Evolutionary conservation across 2,888 invertebrate species (phyloP).

Genomic region (Melangyna quadrimaculata): DNA sequence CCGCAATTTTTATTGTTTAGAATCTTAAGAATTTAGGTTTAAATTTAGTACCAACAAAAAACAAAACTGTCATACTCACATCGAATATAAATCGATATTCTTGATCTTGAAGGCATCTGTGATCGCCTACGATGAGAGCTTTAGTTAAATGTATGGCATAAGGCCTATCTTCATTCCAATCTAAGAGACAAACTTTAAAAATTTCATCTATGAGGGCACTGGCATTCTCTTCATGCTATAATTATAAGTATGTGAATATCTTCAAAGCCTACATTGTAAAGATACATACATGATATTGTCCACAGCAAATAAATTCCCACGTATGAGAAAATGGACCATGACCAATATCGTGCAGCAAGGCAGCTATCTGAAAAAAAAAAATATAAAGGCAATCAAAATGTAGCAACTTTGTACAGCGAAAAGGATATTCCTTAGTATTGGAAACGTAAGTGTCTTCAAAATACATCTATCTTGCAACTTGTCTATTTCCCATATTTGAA

Average conservation of each 20-base stretch:
- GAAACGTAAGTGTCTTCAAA: too few relatives aligned
- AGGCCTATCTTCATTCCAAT: slow-evolving; percentile 72
- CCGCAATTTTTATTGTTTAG: slow-evolving; percentile 83
- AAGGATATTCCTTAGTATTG: too few relatives aligned
- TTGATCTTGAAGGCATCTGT: slow-evolving; percentile 68
- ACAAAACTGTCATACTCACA: slow-evolving; percentile 64
- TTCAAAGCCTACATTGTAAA: background rate
- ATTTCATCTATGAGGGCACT: slow-evolving; percentile 75
- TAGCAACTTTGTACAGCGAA: too few relatives aligned
- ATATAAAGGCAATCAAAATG: background rate
- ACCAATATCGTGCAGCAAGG: slow-evolving; percentile 86
- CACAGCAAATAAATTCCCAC: slow-evolving; percentile 82
- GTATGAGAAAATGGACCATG: slow-evolving; percentile 87
- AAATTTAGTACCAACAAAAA: background rate
- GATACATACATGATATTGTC: slow-evolving; percentile 60
- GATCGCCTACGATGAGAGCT: slow-evolving; percentile 76
- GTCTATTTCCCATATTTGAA: too few relatives aligned
- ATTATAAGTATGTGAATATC: background rate
- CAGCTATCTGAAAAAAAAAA: slow-evolving; percentile 82
- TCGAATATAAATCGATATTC: slow-evolving; percentile 77
- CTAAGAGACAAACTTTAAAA: slow-evolving; percentile 72
- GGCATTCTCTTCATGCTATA: slow-evolving; percentile 77
- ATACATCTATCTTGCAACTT: too few relatives aligned
- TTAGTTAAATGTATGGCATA: slow-evolving; percentile 77
- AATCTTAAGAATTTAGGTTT: slow-evolving; percentile 79